Base-by-base conservation (phyloP, 2,888 invertebrate genomes). In the Drosophila subquinaria region DNA sequence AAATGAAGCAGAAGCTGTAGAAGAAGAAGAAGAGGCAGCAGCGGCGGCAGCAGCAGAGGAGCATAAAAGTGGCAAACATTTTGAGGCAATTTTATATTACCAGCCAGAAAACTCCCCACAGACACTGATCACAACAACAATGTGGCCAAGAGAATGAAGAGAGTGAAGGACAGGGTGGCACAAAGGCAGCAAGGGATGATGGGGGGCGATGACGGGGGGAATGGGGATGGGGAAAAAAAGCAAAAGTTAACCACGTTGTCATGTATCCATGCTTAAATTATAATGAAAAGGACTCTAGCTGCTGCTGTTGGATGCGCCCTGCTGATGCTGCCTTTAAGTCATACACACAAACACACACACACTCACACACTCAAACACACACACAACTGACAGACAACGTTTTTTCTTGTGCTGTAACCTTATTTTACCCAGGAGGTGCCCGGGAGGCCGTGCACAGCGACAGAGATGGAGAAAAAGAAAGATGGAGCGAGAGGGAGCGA, bases 221-320 rank as follows among this genome's bases (percentile, higher is more conserved):
- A 1, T n/a, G 9, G 0, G 20, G 20, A 2, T 8, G 5, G 15
- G 13, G 15, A 9, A 53, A 70, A 73, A 82, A 84, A 86, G 78
- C 69, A 82, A 85, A 89, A 88, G 89, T 89, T 87, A 89, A 89
- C 90, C 88, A 83, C 85, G 88, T 83, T 89, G 89, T 89, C 89
- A 89, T 89, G 83, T 87, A 87, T 81, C 82, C 79, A 79, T 87
- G 88, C 89, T 89, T 90, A 89, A 90, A 89, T 90, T 90, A 89
- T 89, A 89, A 89, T 89, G 89, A 90, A 90, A 89, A 87, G 85
- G 83, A 83, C 83, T 79, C 79, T 81, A 74, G 79, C 69, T 75
- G 79, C 69, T 75, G 80, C 69, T 72, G 51, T 45, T 78, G 73
- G 36, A 68, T 67, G 80, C 69, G 65, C 63, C 74, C 82, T 65